Base-by-base conservation (phyloP, 2,797 vertebrate species). In the Spheniscus humboldti region DNA sequence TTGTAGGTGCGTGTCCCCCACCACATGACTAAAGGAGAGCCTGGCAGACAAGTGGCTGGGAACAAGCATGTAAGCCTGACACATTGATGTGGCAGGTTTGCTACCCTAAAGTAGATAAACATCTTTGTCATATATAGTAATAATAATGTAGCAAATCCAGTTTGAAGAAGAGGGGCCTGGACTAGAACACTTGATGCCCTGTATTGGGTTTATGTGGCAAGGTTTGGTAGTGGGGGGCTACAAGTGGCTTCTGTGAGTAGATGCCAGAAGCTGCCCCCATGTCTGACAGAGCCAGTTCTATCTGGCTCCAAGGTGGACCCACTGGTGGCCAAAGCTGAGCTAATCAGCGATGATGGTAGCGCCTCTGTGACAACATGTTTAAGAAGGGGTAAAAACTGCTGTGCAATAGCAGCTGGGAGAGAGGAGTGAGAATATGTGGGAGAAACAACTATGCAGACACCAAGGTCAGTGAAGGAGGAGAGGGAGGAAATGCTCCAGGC, bases 151-250 rank as follows among this genome's bases (percentile, higher is more conserved):
- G 45, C 33, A 88, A 92, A 75, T 35, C 3, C 14, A 43, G 30
- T 48, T 75, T 88, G 41, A 73, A 64, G 55, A 81, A 50, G 15
- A 59, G 20, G 2, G 18, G 7, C 4, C 13, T 83, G 20, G 14
- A 47, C 35, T 66, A 41, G 31, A 53, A 63, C 45, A 50, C 4
- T 39, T 41, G 2, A 7, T 69, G 23, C 66, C 43, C 20, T 72
- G 5, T 82, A 6, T 15, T 41, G 4, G 7, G 8, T 72, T 79
- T 75, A 0, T 2, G 0, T 55, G 33, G 30, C 33, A 79, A 30
- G 13, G 13, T 67, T 63, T 72, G 18, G 30, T 48, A 30, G 5
- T 0, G 1, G 16, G 12, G 0, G 9, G 2, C 24, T 53, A 9
- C 10, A 17, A 9, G 17, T 27, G 11, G 12, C 47, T 74, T 62